Conservation (phyloP, 2,888 invertebrate species). For the Coelopa pilipes region DNA sequence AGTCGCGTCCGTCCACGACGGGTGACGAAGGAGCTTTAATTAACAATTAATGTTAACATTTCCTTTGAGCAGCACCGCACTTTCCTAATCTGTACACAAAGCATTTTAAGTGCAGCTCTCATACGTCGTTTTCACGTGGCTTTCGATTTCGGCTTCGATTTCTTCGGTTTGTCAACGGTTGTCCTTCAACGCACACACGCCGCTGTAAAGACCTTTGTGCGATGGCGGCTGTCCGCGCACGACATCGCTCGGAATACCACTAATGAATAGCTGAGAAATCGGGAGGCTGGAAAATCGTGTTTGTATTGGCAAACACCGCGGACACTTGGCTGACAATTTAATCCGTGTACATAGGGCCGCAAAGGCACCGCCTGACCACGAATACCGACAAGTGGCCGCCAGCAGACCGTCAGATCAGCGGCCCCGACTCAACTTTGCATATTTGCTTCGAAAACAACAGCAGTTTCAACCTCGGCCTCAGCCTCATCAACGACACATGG, state of each 20-base stretch:
- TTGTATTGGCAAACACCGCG: neutral
- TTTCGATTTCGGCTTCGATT: slow-evolving; percentile 5
- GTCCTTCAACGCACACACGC: slow-evolving; percentile 3
- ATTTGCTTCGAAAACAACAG: slow-evolving; percentile 16
- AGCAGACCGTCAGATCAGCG: no score
- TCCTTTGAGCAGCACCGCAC: slow-evolving; percentile 24
- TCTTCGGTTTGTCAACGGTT: slow-evolving; percentile 1
- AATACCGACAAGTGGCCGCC: neutral
- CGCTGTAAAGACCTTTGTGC: neutral
- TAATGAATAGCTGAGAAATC: slow-evolving; percentile 5
- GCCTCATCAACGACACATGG: no score
- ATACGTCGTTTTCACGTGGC: neutral
- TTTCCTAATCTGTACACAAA: slow-evolving; percentile 17
- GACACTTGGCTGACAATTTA: slow-evolving; percentile 23
- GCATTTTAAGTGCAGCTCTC: slow-evolving; percentile 1
- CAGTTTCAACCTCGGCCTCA: no score
- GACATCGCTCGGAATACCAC: neutral
- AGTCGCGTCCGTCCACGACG: no score
- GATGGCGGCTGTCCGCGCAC: neutral
- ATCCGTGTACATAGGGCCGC: slow-evolving; percentile 22
- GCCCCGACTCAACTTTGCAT: slow-evolving; percentile 17
- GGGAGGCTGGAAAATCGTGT: neutral
- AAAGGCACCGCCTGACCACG: slow-evolving; percentile 24
- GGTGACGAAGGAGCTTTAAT: slow-evolving; percentile 4
- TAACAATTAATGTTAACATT: slow-evolving; percentile 29